Conservation (phyloP, 1,140 invertebrate species). For the Rhysida immarginata region DNA sequence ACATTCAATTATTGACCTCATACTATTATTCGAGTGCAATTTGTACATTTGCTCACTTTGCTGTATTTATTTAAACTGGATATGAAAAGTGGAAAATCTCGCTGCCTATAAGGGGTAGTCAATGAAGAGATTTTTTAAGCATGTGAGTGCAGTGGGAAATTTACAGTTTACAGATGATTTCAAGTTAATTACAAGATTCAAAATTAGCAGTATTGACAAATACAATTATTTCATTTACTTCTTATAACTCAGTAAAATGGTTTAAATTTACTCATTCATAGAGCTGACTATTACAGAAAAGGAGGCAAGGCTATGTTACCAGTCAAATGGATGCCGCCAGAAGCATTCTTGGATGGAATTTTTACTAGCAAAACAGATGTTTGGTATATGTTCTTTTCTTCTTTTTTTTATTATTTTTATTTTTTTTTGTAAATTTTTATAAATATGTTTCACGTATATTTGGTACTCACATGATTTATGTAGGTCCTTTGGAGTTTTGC, state of each 20-base stretch:
- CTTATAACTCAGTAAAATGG: not conserved
- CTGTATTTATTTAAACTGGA: too few relatives aligned
- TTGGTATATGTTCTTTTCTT: conserved; percentile 48
- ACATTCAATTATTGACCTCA: too few relatives aligned
- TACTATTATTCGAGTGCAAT: too few relatives aligned
- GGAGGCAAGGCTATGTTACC: conserved; percentile 94
- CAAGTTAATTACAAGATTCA: not conserved
- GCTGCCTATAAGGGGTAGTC: too few relatives aligned
- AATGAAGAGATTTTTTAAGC: not conserved
- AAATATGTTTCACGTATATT: conserved; percentile 7
- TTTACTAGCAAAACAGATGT: conserved; percentile 96
- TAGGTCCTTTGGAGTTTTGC: conserved; percentile 86
- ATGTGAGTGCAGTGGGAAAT: too few relatives aligned
- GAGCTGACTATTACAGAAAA: conserved; percentile 93
- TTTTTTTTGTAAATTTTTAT: not conserved
- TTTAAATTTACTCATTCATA: conserved; percentile 20
- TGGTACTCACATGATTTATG: too few relatives aligned
- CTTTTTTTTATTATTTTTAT: not conserved
- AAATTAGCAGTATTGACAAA: not conserved
- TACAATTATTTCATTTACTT: not conserved
- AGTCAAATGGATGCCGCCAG: conserved; percentile 98
- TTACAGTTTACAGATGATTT: too few relatives aligned
- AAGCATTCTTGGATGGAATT: conserved; percentile 91
- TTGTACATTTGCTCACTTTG: too few relatives aligned
- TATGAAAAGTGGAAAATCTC: too few relatives aligned